Percentiles rank a stretch among this genome's conserved stretches.
Evolutionary conservation across 2,888 invertebrate species (phyloP).

Genomic region (Mylabris sibirica): DNA sequence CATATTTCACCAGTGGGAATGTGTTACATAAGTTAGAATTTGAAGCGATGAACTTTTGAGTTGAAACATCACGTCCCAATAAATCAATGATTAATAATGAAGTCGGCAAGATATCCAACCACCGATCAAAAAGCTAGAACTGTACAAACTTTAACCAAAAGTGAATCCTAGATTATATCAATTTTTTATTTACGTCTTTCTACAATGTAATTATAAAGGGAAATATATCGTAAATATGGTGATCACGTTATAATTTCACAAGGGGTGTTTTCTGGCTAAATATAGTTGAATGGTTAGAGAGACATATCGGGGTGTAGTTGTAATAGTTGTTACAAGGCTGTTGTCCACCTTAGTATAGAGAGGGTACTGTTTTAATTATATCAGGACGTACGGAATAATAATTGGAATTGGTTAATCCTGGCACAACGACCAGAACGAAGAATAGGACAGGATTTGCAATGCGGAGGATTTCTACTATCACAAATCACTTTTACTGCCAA

Average conservation of each 20-base stretch:
- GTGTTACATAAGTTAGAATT: conserved; percentile 31
- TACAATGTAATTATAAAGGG: neutral
- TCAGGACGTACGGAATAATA: conserved; percentile 57
- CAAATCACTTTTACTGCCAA: conserved; percentile 63
- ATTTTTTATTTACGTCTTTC: neutral
- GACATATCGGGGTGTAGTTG: neutral
- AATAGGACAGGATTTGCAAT: conserved; percentile 61
- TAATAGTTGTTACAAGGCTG: conserved; percentile 2
- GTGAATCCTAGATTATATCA: neutral
- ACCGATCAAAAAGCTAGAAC: conserved; percentile 47
- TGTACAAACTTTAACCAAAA: conserved; percentile 25
- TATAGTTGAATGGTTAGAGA: neutral
- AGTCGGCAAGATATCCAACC: conserved; percentile 44
- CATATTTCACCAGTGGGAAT: conserved; percentile 28
- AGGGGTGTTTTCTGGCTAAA: neutral
- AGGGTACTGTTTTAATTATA: conserved; percentile 54
- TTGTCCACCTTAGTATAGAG: conserved; percentile 48
- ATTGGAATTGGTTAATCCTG: conserved; percentile 57
- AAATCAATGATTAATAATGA: conserved; percentile 56
- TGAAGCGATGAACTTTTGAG: conserved; percentile 44
- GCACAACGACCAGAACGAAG: conserved; percentile 52
- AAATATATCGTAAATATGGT: neutral
- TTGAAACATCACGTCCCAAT: conserved; percentile 46
- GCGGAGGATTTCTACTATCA: conserved; percentile 60
- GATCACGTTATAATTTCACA: neutral